These are phyloP conservation scores for Apostichopus parvimensis DNA, from an alignment of 35 echinoderm and acorn worm genomes.

Conservation along the genomic window DNA sequence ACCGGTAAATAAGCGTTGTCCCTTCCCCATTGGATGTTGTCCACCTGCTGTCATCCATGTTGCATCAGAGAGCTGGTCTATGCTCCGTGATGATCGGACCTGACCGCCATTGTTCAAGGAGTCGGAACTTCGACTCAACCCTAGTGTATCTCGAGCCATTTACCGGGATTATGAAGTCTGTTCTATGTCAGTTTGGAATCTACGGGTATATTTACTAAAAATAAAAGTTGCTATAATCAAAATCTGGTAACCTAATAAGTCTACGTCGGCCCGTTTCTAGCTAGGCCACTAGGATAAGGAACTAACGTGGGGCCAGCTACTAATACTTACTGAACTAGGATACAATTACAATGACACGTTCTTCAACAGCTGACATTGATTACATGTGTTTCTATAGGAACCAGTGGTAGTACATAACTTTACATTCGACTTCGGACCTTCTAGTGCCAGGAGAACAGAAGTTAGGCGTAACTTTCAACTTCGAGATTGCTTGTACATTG, in stretches of 20 bases:
- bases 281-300: background rate
- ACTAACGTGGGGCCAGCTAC: background rate
- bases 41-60: constrained; percentile 75
- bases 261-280: too few species aligned
- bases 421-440: too few species aligned
- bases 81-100: background rate
- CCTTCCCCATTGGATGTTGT: constrained; percentile 78
- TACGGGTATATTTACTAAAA: background rate
- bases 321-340: background rate
- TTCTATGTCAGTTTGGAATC: background rate
- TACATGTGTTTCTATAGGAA: constrained; percentile 29
- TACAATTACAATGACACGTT: background rate
- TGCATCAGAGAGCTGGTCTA: constrained; percentile 57
- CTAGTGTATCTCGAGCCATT: too few species aligned
- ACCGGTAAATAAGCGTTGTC: constrained; percentile 83
- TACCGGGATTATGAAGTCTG: background rate
- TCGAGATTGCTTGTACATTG: too few species aligned
- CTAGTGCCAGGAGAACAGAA: too few species aligned
- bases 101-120: background rate
- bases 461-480: too few species aligned
- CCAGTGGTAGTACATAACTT: background rate
- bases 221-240: background rate
- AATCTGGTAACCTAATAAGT: background rate
- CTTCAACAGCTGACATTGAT: background rate
- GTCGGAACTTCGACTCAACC: background rate